Evolutionary conservation across 2,888 invertebrate species (phyloP), one percentile per base, ranked within the genome.

Genomic region (Ophraella communa): DNA sequence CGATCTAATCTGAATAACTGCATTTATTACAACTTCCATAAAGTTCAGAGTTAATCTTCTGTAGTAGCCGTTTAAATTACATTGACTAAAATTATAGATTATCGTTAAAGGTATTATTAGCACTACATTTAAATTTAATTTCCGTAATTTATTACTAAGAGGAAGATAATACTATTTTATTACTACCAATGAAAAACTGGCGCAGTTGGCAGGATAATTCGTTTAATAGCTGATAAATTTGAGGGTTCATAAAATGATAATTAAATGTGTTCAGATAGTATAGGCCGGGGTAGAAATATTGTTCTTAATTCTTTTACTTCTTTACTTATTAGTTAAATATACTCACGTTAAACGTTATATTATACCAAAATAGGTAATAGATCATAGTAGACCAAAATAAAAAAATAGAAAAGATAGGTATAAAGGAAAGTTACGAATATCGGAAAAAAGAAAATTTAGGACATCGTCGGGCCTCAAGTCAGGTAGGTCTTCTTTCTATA

Each of bases 41-140:
- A 51, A 39, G 35, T 39, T 52, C 52, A 39, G 49, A 54, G 52
- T 65, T 62, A 65, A 62, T 62, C 57, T 62, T 62, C 54, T 49
- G 62, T 65, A 58, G 62, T 65, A 62, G 57, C 65, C 39, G 51
- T 56, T 62, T 62, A 51, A 51, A 51, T 51, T 51, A 51, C 49
- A 51, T 51, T 51, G 14, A 27, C 49, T 51, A 51, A 51, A 51
- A 51, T 27, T 51, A 51, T 51, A 24, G 49, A 51, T 51, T 51
- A 47, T 47, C 47, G 20, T 20, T 21, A 20, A 47, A 47, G 17
- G 47, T 47, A 47, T 4, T 47, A 51, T 51, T 49, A 49, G 49
- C 49, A 49, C 49, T 49, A 49, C 49, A 49, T 49, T 49, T 49
- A 23, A 49, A 49, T 23, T 49, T 49, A 49, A 49, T 49, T 49